Evolutionary conservation across 2,797 vertebrate genomes (phyloP), one percentile per base, ranked within the genome.

Genomic region (Pangasius larnaudii): DNA sequence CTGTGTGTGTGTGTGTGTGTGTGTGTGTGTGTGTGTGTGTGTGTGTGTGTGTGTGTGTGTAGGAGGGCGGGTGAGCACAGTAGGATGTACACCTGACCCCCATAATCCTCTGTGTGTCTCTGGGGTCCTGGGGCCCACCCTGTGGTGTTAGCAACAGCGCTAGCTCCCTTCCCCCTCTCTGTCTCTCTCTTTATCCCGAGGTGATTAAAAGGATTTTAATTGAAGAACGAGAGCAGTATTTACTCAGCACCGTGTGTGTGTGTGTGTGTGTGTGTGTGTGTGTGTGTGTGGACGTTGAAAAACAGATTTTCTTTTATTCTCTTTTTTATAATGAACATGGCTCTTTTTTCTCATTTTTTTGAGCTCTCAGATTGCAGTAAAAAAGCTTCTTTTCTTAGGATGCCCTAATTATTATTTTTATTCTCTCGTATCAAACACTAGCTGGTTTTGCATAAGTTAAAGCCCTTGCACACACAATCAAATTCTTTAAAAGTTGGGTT

Each of bases 171-270:
- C 63, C 87, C 85, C 89, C 65, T 3, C 49, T 1, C 71, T 22
- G 1, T 42, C 13, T 10, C 27, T 19, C 87, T 42, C 39, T 58
- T 87, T 94, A 93, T 93, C 92, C 79, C 84, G 72, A 61, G 83
- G 85, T 93, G 94, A 95, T 93, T 94, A 93, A 79, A 36, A 33
- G n/a, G 51, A 94, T 94, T 94, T 92, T 93, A 95, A 95, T 94
- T 91, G 86, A 51, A 71, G 77, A 24, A 19, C 5, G 0, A 3
- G 46, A 22, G 30, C 53, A 56, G 16, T 75, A 46, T 80, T 49
- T 58, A 80, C 59, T 78, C 30, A 27, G 27, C 53, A 11, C 27
- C 1, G 10, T 22, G 16, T 59, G 33, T 46, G 24, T 46, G 22
- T 74, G 71, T 74, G 69, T 42, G 69, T 65, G 10, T 65, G 63